Percentiles rank a stretch among this genome's conserved stretches.
Conservation (phyloP, 2,113 vertebrate species). For the Zosterops pallidus region DNA sequence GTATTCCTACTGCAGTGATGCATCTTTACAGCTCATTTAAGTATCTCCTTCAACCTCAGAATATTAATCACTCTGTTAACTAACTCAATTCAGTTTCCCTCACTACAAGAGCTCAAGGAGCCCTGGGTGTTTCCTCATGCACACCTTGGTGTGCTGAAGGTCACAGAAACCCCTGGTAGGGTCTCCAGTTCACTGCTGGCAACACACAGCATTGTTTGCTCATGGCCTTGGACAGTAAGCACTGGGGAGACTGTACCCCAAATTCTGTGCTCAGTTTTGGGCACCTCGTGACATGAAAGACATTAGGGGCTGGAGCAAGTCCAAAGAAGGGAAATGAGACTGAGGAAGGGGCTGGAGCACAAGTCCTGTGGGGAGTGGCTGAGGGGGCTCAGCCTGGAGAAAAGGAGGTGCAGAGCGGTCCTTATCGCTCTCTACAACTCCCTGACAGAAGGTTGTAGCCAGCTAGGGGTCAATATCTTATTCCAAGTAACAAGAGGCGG, state of each 20-base stretch:
- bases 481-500: not conserved
- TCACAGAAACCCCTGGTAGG: not conserved
- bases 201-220: not conserved
- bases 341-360: not conserved
- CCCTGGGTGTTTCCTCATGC: not conserved
- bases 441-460: not conserved
- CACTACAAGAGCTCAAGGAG: not conserved
- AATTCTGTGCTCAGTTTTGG: not conserved
- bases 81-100: not conserved
- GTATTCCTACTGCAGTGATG: accelerated
- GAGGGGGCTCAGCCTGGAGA: not conserved
- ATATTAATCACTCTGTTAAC: not conserved
- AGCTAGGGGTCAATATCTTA: not conserved
- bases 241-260: not conserved
- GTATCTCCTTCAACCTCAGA: not conserved
- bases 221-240: not conserved
- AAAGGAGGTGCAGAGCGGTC: not conserved
- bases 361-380: not conserved
- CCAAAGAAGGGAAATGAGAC: not conserved
- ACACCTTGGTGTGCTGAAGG: not conserved
- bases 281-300: not conserved
- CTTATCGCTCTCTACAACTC: accelerated
- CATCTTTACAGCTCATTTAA: not conserved
- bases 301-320: not conserved
- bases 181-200: not conserved